Conservation (phyloP, 2,113 vertebrate genomes). For the Cettia cetti region DNA sequence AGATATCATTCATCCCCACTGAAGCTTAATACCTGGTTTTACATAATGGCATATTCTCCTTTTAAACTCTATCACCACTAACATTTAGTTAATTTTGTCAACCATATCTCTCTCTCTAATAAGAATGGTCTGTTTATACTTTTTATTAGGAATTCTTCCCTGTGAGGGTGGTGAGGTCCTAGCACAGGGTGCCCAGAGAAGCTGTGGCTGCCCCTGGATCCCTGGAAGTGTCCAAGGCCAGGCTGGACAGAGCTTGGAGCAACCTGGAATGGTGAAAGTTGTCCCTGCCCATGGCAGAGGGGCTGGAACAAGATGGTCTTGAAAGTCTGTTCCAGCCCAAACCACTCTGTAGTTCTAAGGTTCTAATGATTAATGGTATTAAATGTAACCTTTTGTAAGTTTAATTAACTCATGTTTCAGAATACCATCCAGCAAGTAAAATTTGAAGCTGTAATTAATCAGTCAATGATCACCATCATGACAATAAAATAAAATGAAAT, state of each 20-base stretch:
- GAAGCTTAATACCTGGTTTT: not conserved
- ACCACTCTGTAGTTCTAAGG: not conserved
- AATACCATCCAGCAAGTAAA: not conserved
- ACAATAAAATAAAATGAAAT: not conserved
- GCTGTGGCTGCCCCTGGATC: not conserved
- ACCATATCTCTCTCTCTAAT: not conserved
- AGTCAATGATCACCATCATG: not conserved
- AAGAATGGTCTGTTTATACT: not conserved
- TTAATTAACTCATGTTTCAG: not conserved
- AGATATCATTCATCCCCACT: not conserved
- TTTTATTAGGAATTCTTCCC: not conserved
- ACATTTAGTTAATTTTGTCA: not conserved
- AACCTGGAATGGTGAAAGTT: rapidly evolving
- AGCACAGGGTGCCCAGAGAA: not conserved
- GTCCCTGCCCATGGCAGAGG: not conserved
- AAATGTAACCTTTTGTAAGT: not conserved
- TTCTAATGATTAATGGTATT: not conserved
- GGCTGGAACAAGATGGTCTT: rapidly evolving
- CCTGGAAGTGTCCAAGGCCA: not conserved
- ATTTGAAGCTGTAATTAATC: not conserved
- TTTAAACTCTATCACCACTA: not conserved
- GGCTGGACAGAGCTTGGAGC: rapidly evolving
- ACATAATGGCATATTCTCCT: not conserved
- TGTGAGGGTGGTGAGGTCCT: rapidly evolving
- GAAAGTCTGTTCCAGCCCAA: not conserved